phyloP scores from a whole-genome alignment of 1,140 invertebrate species.

The Pogonus chalceus region DNA sequence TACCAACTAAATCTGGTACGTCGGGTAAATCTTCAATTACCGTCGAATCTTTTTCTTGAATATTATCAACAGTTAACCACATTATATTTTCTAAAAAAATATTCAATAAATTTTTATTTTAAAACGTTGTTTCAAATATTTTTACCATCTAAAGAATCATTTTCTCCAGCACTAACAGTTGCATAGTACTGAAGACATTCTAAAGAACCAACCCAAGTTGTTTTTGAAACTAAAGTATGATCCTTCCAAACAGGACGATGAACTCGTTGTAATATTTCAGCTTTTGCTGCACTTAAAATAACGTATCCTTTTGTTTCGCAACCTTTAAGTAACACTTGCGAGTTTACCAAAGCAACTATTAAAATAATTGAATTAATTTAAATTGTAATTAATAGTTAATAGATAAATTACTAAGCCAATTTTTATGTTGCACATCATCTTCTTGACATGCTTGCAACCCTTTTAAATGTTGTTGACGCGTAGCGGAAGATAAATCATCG shows the following conservation, averaged over 20 bases:
- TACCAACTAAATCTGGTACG: slow-evolving; percentile 82
- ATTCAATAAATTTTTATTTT: background rate
- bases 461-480: slow-evolving; percentile 66
- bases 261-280: slow-evolving; percentile 82
- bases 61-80: slow-evolving; percentile 90
- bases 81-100: slow-evolving; percentile 71
- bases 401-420: slow-evolving; percentile 79
- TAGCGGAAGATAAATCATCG: slow-evolving; percentile 70
- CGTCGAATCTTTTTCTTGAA: slow-evolving; percentile 73
- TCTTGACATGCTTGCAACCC: slow-evolving; percentile 77
- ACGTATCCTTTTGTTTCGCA: slow-evolving; percentile 95
- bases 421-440: slow-evolving; percentile 80
- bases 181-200: slow-evolving; percentile 99
- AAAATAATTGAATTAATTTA: slow-evolving; percentile 16
- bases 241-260: slow-evolving; percentile 90
- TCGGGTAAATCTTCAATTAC: slow-evolving; percentile 70
- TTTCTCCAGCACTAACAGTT: slow-evolving; percentile 77
- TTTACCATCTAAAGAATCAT: slow-evolving; percentile 40
- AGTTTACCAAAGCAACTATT: slow-evolving; percentile 87
- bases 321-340: slow-evolving; percentile 90
- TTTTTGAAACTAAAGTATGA: slow-evolving; percentile 80
- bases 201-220: slow-evolving; percentile 87
- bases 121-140: background rate
- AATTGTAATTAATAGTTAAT: background rate
- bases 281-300: slow-evolving; percentile 90